A percentile compares a stretch with the other conserved stretches of the same genome.
These are phyloP conservation scores for Campopleginae sp. DNA, from an alignment of 2,888 invertebrate genomes.

Conservation along the genomic window DNA sequence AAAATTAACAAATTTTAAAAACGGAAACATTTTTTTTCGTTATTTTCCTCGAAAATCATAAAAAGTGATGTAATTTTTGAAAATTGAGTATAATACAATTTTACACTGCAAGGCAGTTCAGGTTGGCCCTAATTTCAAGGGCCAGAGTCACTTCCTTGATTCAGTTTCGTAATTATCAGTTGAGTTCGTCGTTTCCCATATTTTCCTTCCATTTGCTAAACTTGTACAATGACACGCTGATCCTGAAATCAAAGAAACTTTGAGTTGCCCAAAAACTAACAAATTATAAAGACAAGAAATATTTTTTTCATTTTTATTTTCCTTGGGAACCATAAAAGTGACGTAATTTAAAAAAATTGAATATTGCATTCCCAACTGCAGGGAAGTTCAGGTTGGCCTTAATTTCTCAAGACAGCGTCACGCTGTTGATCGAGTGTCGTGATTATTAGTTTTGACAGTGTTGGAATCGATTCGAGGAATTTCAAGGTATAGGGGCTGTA, in stretches of 20 bases:
- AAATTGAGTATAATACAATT: too few species aligned
- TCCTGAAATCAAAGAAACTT: neutral
- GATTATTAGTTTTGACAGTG: constrained; percentile 18
- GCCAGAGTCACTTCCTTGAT: too few species aligned
- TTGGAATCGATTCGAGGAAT: neutral
- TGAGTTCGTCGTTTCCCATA: too few species aligned
- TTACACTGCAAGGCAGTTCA: too few species aligned
- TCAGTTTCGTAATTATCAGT: neutral
- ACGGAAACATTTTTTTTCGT: neutral
- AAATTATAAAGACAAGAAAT: neutral
- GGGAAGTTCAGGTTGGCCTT: neutral
- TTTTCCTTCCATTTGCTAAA: neutral
- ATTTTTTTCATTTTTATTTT: neutral
- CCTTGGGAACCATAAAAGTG: neutral
- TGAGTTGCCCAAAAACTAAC: neutral
- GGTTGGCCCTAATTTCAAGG: too few species aligned
- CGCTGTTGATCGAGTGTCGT: neutral
- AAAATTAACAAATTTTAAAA: neutral
- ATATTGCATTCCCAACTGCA: neutral
- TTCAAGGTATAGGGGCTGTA: neutral
- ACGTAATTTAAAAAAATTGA: neutral
- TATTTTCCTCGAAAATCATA: neutral
- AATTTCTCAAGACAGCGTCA: neutral
- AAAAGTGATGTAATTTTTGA: neutral
- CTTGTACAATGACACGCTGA: neutral